Evolutionary conservation across 2,888 invertebrate species (phyloP), one percentile per base, ranked within the genome.

Genomic region (Ypsolopha scabrella): DNA sequence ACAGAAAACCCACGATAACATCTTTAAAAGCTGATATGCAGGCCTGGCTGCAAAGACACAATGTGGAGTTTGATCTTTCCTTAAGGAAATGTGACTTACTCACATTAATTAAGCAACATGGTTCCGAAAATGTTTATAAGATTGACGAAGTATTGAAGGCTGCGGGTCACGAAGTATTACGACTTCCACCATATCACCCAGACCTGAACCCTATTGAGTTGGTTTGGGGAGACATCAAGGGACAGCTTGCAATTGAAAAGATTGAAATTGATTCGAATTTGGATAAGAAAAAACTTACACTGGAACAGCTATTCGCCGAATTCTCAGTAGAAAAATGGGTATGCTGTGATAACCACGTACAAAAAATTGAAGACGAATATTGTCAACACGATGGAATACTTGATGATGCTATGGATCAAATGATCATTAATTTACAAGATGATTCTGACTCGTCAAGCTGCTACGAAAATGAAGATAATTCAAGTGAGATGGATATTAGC

Each of bases 141-240:
- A 51, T 53, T 49, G 53, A 53, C 38, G 53, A 53, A 48, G 43
- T 53, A 48, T 14, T 53, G 13, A 49, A 49, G 48, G 46, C 49
- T 14, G 46, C 38, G 41, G 51, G 51, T 37, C 46, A 49, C 36
- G 48, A 41, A 35, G 45, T 49, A 9, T 9, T 51, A 10, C 39
- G 45, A 39, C 35, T 49, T 41, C 51, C 36, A 1, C 48, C 38
- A 34, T 38, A 39, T 3, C 48, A 35, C 14, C 11, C 11, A 11
- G 48, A 36, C 8, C 7, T 48, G 7, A 36, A 36, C 13, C 11
- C 48, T 6, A 36, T 48, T 3, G 44, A 48, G 7, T 10, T 37
- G 1, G 37, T 36, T 14, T 49, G 39, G 38, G 33, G 38, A 2
- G 13, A 39, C 7, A 24, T 39, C 11, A 49, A 49, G 11, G 6